Base-by-base conservation (phyloP, 2,888 invertebrate species). In the Eristalis intricaria region DNA sequence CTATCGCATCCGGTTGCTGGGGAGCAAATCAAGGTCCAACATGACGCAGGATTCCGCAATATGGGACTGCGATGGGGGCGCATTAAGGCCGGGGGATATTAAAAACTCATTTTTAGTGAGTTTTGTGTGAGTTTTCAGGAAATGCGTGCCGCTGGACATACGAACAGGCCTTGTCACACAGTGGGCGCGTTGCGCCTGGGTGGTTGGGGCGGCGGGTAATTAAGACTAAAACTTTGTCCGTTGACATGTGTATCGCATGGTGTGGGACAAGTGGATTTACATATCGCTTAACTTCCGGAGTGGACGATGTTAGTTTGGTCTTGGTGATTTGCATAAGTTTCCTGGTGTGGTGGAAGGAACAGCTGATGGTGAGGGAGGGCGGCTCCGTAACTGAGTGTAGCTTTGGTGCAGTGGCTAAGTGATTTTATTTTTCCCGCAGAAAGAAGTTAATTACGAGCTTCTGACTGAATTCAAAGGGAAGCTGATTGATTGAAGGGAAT, bases 131-230 rank as follows among this genome's bases (percentile, higher is more conserved):
- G 79, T 76, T 78, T 38, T 60, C 84, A 84, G 87, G 87, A 87
- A 87, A 84, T 87, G 87, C 87, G 87, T 87, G 87, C 71, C 73
- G 58, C 71, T 84, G 79, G 58, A 71, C 73, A 87, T 87, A 83
- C 83, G 75, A 50, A 19, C 8, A 1, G 8, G 50, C 8, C 50
- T 86, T 58, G 64, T 38, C 40, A 64, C 65, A 65, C 61, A 61
- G 86, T 75, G 69, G 73, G 68, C 13, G n/a, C 7, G 38, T 38
- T 38, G 32, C 13, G 38, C 11, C 38, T 13, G 32, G 32, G 38
- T 13, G 38, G 38, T 38, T 22, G 66, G 70, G 40, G 32, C 10
- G 77, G 74, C 83, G 71, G 66, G 74, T 83, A 83, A 83, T 79
- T 86, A 83, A 65, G 64, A 66, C 60, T 70, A 63, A 75, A 82